phyloP scores from a whole-genome alignment of 2,888 invertebrate species.

The Coecobrya sp. region DNA sequence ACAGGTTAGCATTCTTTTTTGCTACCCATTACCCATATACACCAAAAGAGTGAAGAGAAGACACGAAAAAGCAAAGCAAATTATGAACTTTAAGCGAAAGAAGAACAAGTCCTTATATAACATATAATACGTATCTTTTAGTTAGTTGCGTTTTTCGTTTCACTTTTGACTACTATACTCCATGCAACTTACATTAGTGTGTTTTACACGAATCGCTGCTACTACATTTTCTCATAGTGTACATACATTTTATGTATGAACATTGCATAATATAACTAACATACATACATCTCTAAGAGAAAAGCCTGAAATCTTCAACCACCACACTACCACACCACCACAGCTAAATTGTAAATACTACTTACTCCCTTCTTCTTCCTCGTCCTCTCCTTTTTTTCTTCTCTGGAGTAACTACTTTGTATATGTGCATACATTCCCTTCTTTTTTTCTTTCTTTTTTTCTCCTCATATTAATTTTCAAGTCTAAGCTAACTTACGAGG shows the following conservation, averaged over 20 bases:
- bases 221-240: too few relatives aligned
- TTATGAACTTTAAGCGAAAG: constrained; percentile 36
- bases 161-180: constrained; percentile 13
- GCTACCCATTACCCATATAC: neutral
- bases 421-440: constrained; percentile 35
- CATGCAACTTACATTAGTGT: constrained; percentile 34
- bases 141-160: constrained; percentile 70
- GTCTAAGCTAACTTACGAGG: constrained; percentile 79
- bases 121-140: constrained; percentile 44
- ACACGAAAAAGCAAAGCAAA: constrained; percentile 29
- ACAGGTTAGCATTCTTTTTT: neutral
- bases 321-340: constrained; percentile 68
- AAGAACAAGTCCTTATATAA: constrained; percentile 32
- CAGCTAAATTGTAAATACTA: constrained; percentile 71
- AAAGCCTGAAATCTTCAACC: constrained; percentile 59
- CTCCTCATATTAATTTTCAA: constrained; percentile 79
- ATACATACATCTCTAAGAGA: too few relatives aligned
- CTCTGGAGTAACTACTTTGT: constrained; percentile 58
- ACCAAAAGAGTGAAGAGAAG: neutral
- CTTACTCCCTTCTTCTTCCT: constrained; percentile 58
- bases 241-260: too few relatives aligned
- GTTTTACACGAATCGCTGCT: constrained; percentile 42
- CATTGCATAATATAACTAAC: too few relatives aligned
- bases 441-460: constrained; percentile 60
- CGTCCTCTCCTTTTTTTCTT: constrained; percentile 72